Conservation (phyloP, 2,113 vertebrate genomes). For the Nothobranchius kuhntae region DNA sequence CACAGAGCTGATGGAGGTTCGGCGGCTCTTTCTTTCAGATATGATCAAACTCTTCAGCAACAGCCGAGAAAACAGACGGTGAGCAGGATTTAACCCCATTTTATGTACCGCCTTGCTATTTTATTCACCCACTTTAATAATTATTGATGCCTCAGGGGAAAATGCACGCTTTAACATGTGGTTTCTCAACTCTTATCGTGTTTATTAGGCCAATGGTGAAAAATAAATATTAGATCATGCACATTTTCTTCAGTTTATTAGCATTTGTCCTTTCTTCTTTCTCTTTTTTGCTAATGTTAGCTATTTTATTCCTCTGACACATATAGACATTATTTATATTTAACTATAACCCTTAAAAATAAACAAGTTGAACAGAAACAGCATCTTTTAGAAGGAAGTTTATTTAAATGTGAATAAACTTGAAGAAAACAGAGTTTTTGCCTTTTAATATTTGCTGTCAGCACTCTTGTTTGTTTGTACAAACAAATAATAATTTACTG, state of each 20-base stretch:
- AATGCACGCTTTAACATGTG: neutral
- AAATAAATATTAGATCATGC: conserved; percentile 63
- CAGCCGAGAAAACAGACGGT: conserved; percentile 98
- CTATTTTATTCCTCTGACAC: too few relatives aligned
- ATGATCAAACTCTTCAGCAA: conserved; percentile 99
- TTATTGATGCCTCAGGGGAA: conserved; percentile 39
- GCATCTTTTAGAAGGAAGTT: conserved; percentile 8
- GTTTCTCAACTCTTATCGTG: conserved; percentile 21
- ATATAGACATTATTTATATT: too few relatives aligned
- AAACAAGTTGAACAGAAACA: conserved; percentile 25
- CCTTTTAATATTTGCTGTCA: neutral
- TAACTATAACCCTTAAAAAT: neutral
- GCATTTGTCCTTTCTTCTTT: too few relatives aligned
- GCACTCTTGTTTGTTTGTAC: neutral
- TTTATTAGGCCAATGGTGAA: conserved; percentile 36
- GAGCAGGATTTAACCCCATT: conserved; percentile 50
- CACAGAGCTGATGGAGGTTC: conserved; percentile 95
- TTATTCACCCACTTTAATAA: conserved; percentile 23
- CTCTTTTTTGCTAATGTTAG: too few relatives aligned
- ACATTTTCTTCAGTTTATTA: conserved; percentile 14
- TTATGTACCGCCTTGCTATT: neutral
- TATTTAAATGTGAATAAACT: neutral
- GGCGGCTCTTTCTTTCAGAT: conserved; percentile 95
- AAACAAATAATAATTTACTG: neutral
- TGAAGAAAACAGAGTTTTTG: neutral